These are phyloP conservation scores for Drosophila helvetica DNA, from an alignment of 2,888 invertebrate genomes.

Conservation along the genomic window DNA sequence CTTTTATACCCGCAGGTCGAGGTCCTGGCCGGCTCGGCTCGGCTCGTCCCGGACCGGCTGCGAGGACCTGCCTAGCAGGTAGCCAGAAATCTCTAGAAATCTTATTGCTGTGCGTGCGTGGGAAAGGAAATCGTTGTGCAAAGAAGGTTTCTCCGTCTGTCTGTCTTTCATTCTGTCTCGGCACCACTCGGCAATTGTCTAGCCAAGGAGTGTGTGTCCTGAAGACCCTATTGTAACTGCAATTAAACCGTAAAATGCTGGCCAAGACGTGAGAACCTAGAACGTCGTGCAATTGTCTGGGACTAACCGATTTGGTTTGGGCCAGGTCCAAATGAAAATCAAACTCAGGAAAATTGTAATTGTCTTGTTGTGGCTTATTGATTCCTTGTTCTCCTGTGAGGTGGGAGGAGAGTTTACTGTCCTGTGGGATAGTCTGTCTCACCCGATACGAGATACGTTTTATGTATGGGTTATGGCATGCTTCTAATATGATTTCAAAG, in stretches of 20 bases:
- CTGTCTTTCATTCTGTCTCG: slow-evolving; percentile 20
- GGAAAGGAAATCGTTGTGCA: slow-evolving; percentile 70
- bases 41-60: slow-evolving; percentile 36
- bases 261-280: slow-evolving; percentile 46
- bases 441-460: too few species aligned
- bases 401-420: neutral
- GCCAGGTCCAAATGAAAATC: slow-evolving; percentile 37
- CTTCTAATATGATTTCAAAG: neutral
- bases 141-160: neutral
- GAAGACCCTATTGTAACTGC: slow-evolving; percentile 58
- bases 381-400: slow-evolving; percentile 14
- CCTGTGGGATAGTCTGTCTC: neutral
- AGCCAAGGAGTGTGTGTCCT: slow-evolving; percentile 57
- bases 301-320: slow-evolving; percentile 43
- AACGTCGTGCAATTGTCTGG: slow-evolving; percentile 37
- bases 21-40: slow-evolving; percentile 6
- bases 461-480: neutral
- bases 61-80: slow-evolving; percentile 72
- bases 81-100: slow-evolving; percentile 56
- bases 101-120: slow-evolving; percentile 60
- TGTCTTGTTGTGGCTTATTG: slow-evolving; percentile 44
- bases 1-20: slow-evolving; percentile 65
- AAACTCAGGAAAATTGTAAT: slow-evolving; percentile 34
- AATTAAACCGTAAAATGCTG: slow-evolving; percentile 77
- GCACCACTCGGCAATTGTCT: slow-evolving; percentile 53